Evolutionary conservation across 2,888 invertebrate species (phyloP).

Genomic region (Drosophila birchii): DNA sequence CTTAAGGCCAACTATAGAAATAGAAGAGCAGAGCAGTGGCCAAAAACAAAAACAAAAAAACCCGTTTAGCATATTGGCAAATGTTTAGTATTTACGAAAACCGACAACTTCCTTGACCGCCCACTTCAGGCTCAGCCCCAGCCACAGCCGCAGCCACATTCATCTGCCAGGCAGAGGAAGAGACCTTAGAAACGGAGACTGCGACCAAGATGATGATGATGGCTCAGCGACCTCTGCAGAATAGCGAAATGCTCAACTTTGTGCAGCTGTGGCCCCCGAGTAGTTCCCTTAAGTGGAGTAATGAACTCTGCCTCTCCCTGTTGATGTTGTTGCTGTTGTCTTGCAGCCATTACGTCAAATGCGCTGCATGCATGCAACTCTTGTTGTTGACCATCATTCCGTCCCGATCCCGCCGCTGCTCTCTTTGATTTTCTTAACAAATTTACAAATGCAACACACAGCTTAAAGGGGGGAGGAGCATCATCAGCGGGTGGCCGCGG

Average conservation of each 20-base stretch:
- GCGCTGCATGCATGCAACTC: conserved; percentile 71
- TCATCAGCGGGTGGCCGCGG: conserved; percentile 21
- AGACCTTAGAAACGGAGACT: conserved; percentile 20
- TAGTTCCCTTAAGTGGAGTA: conserved; percentile 74
- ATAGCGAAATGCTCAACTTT: conserved; percentile 60
- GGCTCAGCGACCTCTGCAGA: conserved; percentile 63
- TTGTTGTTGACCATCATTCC: conserved; percentile 34
- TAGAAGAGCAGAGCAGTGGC: conserved; percentile 51
- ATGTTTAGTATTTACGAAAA: conserved; percentile 62
- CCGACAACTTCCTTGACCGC: conserved; percentile 77
- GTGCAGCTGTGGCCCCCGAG: conserved; percentile 55
- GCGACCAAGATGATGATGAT: conserved; percentile 45
- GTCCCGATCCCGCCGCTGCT: conserved; percentile 21
- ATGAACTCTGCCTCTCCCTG: conserved; percentile 66
- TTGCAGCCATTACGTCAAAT: conserved; percentile 75
- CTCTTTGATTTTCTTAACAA: conserved; percentile 54
- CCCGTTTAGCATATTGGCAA: conserved; percentile 77
- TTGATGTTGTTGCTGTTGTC: conserved; percentile 38
- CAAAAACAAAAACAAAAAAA: conserved; percentile 34
- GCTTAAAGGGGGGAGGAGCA: conserved; percentile 23
- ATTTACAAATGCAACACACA: conserved; percentile 50
- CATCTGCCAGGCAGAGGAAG: conserved; percentile 12
- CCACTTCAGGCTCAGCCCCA: conserved; percentile 57
- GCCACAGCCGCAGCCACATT: conserved; percentile 29
- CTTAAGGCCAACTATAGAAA: conserved; percentile 73